Base-by-base conservation (phyloP, 2,888 invertebrate genomes). In the Allophyes oxyacanthae region DNA sequence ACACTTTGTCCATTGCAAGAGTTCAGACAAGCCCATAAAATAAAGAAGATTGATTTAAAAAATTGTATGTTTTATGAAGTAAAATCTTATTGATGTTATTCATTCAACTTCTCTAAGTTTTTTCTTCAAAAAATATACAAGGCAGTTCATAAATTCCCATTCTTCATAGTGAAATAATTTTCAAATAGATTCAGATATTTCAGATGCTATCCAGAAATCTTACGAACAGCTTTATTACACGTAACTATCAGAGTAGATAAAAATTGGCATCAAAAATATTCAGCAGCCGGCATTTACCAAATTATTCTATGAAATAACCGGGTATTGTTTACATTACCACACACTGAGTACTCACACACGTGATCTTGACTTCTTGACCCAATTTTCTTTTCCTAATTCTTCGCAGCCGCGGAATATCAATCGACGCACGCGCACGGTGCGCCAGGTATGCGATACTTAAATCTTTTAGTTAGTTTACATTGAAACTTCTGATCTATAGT, bases 321-420 rank as follows among this genome's bases (percentile, higher is more conserved):
- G n/a, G 8, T 7, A 41, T 32, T 60, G 60, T 61, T 59, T 75
- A 65, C 38, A 20, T 49, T 56, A 56, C 13, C 14, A 43, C 26
- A 7, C 46, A 49, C 13, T 5, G 9, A 34, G 11, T 38, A 46
- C 32, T 15, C 26, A 5, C 33, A 13, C 26, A 13, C 33, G 5
- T 48, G 73, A 63, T 78, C 82, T 75, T 79, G 76, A 74, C 75
- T 74, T 64, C 56, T 64, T 77, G 68, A 71, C 81, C 78, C 41
- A 70, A 61, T 72, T 78, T 42, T 37, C 15, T 53, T 68, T 9
- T 7, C 28, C 26, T 8, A 25, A 11, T 53, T 42, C 40, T 38
- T 51, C n/a, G 25, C 38, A 59, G 15, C 57, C 46, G 68, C 33
- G 51, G 20, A 70, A 34, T 40, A 59, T 73, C 75, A 40, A 43